Percentiles rank a stretch among this genome's conserved stretches.
phyloP scores from a whole-genome alignment of 2,113 vertebrate species.

The Physeter macrocephalus region DNA sequence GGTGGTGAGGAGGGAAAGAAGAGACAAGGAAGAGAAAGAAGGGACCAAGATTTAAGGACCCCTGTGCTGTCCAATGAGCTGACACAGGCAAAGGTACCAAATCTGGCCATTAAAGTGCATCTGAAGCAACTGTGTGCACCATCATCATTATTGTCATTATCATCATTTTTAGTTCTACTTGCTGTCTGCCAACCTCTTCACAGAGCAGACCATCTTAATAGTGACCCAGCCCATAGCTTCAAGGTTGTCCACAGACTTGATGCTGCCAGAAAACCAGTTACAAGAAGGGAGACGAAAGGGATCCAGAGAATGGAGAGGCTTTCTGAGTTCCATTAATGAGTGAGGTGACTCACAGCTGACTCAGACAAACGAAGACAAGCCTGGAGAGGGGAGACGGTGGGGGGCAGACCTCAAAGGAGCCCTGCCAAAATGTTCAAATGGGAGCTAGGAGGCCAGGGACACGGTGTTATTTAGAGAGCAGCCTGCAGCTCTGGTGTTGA shows the following conservation, averaged over 20 bases:
- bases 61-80: background rate
- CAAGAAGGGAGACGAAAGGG: conserved; percentile 72
- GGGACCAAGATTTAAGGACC: background rate
- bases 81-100: background rate
- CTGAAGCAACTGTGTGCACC: background rate
- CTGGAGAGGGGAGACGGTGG: conserved; percentile 66
- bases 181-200: background rate
- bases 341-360: conserved; percentile 80
- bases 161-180: background rate
- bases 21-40: background rate
- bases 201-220: background rate
- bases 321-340: conserved; percentile 81
- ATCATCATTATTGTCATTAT: background rate
- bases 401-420: conserved; percentile 69
- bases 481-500: background rate
- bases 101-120: background rate
- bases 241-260: conserved; percentile 21
- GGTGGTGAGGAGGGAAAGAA: background rate
- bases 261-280: conserved; percentile 72
- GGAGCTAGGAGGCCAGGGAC: conserved; percentile 41
- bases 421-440: conserved; percentile 30
- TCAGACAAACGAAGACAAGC: conserved; percentile 76
- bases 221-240: background rate
- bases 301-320: conserved; percentile 77
- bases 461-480: conserved; percentile 20